These are phyloP conservation scores for Agriopis leucophaearia DNA, from an alignment of 2,888 invertebrate genomes.

Conservation along the genomic window DNA sequence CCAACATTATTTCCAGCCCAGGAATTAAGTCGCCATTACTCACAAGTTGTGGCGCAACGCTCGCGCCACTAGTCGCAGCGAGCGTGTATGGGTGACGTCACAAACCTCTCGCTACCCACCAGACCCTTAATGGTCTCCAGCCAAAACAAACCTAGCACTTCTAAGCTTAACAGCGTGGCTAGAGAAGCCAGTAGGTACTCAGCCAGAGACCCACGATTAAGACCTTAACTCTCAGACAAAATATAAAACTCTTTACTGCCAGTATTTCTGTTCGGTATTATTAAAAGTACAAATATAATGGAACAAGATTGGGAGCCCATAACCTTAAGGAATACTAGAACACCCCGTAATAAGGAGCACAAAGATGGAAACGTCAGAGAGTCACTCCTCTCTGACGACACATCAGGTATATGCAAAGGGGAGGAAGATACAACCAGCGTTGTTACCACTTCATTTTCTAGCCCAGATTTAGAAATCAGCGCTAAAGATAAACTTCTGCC, in stretches of 20 bases:
- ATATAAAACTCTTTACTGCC: slow-evolving; percentile 55
- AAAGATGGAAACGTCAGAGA: slow-evolving; percentile 68
- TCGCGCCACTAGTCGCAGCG: slow-evolving; percentile 63
- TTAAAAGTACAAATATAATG: slow-evolving; percentile 65
- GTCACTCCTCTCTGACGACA: slow-evolving; percentile 77
- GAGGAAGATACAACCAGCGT: slow-evolving; percentile 71
- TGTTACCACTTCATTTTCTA: slow-evolving; percentile 70
- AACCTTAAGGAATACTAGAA: slow-evolving; percentile 68
- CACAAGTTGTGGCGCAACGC: slow-evolving; percentile 63
- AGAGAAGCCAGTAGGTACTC: slow-evolving; percentile 82
- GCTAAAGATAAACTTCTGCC: slow-evolving; percentile 56
- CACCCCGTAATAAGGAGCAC: slow-evolving; percentile 60
- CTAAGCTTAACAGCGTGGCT: slow-evolving; percentile 82
- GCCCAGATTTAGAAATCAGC: slow-evolving; percentile 72
- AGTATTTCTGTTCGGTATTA: slow-evolving; percentile 75
- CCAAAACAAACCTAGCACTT: slow-evolving; percentile 82
- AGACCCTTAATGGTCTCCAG: slow-evolving; percentile 86
- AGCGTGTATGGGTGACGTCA: slow-evolving; percentile 76
- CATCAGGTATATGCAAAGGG: slow-evolving; percentile 83
- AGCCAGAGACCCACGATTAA: slow-evolving; percentile 87
- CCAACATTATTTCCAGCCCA: slow-evolving; percentile 34
- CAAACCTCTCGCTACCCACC: slow-evolving; percentile 50
- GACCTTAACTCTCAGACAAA: slow-evolving; percentile 73
- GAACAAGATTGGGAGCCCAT: slow-evolving; percentile 67
- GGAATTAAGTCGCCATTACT: slow-evolving; percentile 47